Conservation (phyloP, 2,113 vertebrate genomes). For the Pseudorectes ferrugineus region DNA sequence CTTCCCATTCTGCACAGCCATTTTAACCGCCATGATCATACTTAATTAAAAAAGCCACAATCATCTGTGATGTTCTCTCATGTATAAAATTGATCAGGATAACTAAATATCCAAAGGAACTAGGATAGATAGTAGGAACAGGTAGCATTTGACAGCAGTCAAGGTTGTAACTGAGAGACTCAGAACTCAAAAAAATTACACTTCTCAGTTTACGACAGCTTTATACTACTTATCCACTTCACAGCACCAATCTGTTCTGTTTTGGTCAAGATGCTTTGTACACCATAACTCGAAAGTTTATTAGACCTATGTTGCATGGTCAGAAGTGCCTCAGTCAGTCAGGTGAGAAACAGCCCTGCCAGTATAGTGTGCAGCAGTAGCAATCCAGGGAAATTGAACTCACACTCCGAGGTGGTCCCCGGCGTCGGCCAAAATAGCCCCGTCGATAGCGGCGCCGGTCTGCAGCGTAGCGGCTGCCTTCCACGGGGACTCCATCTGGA, state of each 20-base stretch:
- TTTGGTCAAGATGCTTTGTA: not conserved
- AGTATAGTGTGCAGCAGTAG: not conserved
- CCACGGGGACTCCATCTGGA: conserved; percentile 88
- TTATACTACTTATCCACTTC: not conserved
- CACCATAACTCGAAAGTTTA: not conserved
- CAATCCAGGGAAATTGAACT: not conserved
- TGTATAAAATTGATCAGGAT: not conserved
- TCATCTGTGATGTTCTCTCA: not conserved
- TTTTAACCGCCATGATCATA: not conserved
- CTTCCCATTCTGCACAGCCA: not conserved
- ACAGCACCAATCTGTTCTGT: not conserved
- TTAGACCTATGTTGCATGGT: not conserved
- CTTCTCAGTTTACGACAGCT: fast-evolving
- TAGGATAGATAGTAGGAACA: not conserved
- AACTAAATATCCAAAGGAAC: not conserved
- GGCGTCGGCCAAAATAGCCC: conserved; percentile 83
- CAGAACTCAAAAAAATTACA: not conserved
- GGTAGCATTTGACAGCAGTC: not conserved
- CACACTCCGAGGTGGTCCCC: conserved; percentile 73
- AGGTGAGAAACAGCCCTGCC: conserved; percentile 7
- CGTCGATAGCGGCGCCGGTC: conserved; percentile 90
- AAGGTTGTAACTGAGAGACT: not conserved
- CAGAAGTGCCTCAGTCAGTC: conserved; percentile 28
- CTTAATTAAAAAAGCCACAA: not conserved
- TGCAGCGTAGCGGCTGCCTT: conserved; percentile 93